These are phyloP conservation scores for Garrulus glandarius DNA, from an alignment of 2,797 vertebrate genomes.

Conservation along the genomic window DNA sequence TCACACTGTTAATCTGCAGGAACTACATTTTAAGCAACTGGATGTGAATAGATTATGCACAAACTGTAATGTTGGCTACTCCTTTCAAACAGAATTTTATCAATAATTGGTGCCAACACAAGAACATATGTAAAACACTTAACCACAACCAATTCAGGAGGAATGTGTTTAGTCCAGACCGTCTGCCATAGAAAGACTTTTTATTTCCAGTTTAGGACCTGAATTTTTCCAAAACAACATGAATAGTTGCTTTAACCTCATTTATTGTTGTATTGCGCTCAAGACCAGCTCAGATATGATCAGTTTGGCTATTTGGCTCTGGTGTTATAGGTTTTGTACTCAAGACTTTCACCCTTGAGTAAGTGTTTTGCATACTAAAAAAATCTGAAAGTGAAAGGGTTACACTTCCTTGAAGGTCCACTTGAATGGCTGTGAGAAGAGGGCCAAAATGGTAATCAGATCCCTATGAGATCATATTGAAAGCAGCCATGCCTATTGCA, in stretches of 20 bases:
- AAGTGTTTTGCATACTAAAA: background rate
- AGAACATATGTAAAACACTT: background rate
- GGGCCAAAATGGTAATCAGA: conserved; percentile 56
- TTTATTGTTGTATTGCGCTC: background rate
- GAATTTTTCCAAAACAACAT: background rate
- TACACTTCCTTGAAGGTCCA: conserved; percentile 42
- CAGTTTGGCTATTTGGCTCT: background rate
- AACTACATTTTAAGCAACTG: background rate
- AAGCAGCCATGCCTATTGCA: conserved; percentile 55
- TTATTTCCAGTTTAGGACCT: background rate
- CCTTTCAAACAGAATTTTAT: background rate
- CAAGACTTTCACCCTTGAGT: background rate
- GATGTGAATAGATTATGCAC: background rate
- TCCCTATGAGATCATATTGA: conserved; percentile 55
- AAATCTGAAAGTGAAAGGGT: conserved; percentile 38
- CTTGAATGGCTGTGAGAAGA: conserved; percentile 21
- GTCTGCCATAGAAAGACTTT: background rate
- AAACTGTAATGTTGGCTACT: background rate
- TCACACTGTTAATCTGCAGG: conserved; percentile 11
- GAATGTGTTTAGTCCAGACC: background rate
- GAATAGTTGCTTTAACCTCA: background rate
- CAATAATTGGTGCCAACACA: background rate
- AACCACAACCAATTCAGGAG: background rate
- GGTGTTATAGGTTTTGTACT: background rate
- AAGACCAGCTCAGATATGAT: background rate